Base-by-base conservation (phyloP, 1,140 invertebrate species). In the Oncopodura yosiiana region DNA sequence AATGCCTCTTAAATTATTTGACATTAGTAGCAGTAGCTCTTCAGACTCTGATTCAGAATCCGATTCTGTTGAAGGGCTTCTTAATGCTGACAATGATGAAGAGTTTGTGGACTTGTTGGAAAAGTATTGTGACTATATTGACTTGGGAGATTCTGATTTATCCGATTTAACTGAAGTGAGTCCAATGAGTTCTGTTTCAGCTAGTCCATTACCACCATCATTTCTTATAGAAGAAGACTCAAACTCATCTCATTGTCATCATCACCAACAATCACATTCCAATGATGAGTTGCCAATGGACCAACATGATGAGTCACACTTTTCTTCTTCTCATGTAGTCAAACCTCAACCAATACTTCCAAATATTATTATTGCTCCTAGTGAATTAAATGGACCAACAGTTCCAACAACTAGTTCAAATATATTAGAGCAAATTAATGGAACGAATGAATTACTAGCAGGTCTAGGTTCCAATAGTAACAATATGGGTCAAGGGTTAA, bases 121-220 rank as follows among this genome's bases (percentile, higher is more conserved):
- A 34, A 56, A 49, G 19, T 56, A 56, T 43, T 49, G 29, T 37
- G 52, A 48, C n/a, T 34, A 45, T 18, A 27, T 56, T 21, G 53
- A 49, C 23, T 16, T 37, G 5, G 24, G 18, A 8, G 46, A 43
- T 16, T 46, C 53, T 8, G 53, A 56, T 29, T 29, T 23, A 16
- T 56, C 53, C 3, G 53, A 56, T 21, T n/a, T 56, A 19, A 56
- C 53, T 6, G 53, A 56, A 42, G 46, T 56, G 16, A 37, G 29
- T 23, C 53, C 53, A 30, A 27, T 56, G 45, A 41, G 36, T n/a
- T 48, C 42, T 24, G 3, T 49, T 3, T 8, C 53, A 3, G 38
- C 43, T 5, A 56, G 53, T 49, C 53, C 53, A 3, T 27, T 38
- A 6, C 53, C 53, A 19, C 12, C 44, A 16, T 23, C n/a, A 3